Evolutionary conservation across 1,140 invertebrate species (phyloP), one percentile per base, ranked within the genome.

Genomic region (Listronotus bonariensis): DNA sequence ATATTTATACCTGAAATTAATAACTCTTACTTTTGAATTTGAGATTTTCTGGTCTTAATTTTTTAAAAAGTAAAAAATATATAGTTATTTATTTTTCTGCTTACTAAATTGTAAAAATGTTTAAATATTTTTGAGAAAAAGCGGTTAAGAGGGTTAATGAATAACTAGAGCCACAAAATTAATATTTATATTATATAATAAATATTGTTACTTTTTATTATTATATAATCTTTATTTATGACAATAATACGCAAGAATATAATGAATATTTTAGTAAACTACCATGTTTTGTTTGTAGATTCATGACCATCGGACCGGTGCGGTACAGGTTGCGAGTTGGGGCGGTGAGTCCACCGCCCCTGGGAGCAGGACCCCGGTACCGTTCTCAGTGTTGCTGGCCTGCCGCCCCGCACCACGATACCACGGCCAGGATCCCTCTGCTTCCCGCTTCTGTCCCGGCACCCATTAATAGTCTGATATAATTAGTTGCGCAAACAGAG

Each of bases 261-360:
- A 7, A 49, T 49, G 4, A 18, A 20, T 11, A 3, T 49, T 7
- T 49, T 20, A 45, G 11, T 20, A 18, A 20, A 20, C 7, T 26
- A n/a, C n/a, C n/a, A 20, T 49, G 4, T 48, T 53, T 41, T 18
- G 15, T 61, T 68, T 59, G 38, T 65, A 78, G 79, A 72, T 85
- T 81, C 77, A 80, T 84, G 78, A 84, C 81, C 18, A 79, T 85
- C 74, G 84, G 83, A 69, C 82, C 83, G 68, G 81, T 85, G 71
- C 81, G 83, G 65, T 85, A 84, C 77, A 82, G 82, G 36, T 82
- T 84, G 51, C 82, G 83, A 68, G 78, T 84, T 70, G 81, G 82
- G 61, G 75, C 79, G 31, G 75, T 79, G 61, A 78, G 76, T 34
- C 76, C 76, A 20, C 77, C 77, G 45, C 77, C 76, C 34, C 77